These are phyloP conservation scores for Drosophila pectinifera DNA, from an alignment of 1,140 invertebrate genomes.

Conservation along the genomic window DNA sequence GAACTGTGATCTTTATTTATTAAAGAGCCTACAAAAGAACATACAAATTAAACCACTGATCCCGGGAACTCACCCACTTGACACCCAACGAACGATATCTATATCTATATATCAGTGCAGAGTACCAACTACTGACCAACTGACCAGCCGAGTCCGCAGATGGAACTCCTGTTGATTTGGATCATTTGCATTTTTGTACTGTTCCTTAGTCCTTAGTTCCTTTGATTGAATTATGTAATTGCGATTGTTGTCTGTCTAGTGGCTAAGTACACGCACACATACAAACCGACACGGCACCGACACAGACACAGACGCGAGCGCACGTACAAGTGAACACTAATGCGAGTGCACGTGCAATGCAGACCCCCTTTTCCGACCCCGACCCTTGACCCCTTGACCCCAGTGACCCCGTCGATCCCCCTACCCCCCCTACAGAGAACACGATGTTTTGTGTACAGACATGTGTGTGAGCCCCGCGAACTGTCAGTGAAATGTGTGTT, in stretches of 20 bases:
- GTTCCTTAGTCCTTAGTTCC: constrained; percentile 68
- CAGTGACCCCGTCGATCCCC: not conserved
- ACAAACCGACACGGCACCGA: no score
- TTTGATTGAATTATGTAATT: constrained; percentile 82
- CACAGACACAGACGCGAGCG: constrained; percentile 38
- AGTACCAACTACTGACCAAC: no score
- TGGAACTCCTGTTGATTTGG: constrained; percentile 68
- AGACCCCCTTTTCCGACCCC: not conserved
- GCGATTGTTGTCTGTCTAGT: constrained; percentile 71
- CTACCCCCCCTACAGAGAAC: constrained; percentile 39
- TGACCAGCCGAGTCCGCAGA: no score
- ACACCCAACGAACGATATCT: no score
- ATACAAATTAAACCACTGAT: not conserved
- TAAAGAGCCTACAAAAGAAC: no score
- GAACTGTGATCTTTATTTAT: no score
- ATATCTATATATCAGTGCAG: no score
- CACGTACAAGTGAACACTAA: constrained; percentile 25
- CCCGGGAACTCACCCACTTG: no score
- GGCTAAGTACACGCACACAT: constrained; percentile 62
- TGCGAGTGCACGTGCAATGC: constrained; percentile 32
- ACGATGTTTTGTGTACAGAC: constrained; percentile 57
- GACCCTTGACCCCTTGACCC: constrained; percentile 3
- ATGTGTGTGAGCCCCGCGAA: constrained; percentile 39
- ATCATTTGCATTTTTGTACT: constrained; percentile 69
- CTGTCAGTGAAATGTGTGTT: constrained; percentile 15